Evolutionary conservation across 2,797 vertebrate species (phyloP).

Genomic region (Malurus splendens): DNA sequence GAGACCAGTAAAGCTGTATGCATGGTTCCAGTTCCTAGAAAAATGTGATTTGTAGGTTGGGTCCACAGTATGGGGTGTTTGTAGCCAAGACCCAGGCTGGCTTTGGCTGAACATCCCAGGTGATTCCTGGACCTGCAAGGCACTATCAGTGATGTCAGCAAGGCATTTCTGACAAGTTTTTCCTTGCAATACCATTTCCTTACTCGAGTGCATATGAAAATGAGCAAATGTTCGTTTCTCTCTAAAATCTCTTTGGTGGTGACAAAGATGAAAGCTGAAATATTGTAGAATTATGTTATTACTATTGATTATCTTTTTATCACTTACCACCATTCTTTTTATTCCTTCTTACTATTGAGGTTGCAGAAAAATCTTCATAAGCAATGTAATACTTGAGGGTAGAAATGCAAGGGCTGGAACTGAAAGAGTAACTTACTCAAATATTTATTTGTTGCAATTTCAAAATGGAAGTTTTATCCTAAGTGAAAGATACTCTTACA

Average conservation of each 20-base stretch:
- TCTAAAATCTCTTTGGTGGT: slow-evolving; percentile 10
- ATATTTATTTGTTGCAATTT: slow-evolving; percentile 14
- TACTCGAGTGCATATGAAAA: slow-evolving; percentile 14
- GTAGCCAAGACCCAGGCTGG: slow-evolving; percentile 5
- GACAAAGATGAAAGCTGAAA: slow-evolving; percentile 45
- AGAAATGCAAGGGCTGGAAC: slow-evolving; percentile 11
- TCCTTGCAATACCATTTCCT: slow-evolving; percentile 30
- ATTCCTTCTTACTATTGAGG: slow-evolving; percentile 6
- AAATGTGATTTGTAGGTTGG: neutral
- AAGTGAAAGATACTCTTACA: neutral
- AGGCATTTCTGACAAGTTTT: slow-evolving; percentile 15
- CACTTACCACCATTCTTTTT: slow-evolving; percentile 31
- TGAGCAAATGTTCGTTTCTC: slow-evolving; percentile 44
- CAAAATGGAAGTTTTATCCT: neutral
- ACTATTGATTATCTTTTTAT: slow-evolving; percentile 50
- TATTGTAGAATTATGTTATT: slow-evolving; percentile 28
- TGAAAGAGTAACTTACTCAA: neutral
- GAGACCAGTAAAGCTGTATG: neutral
- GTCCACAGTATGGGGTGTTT: neutral
- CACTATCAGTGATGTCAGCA: neutral
- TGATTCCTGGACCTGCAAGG: slow-evolving; percentile 23
- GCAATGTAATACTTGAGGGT: slow-evolving; percentile 9
- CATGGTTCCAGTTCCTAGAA: neutral
- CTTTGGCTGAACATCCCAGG: slow-evolving; percentile 15
- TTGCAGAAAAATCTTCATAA: slow-evolving; percentile 37